These are phyloP conservation scores for Piscicola geometra DNA, from an alignment of 2,888 invertebrate species.

Conservation along the genomic window DNA sequence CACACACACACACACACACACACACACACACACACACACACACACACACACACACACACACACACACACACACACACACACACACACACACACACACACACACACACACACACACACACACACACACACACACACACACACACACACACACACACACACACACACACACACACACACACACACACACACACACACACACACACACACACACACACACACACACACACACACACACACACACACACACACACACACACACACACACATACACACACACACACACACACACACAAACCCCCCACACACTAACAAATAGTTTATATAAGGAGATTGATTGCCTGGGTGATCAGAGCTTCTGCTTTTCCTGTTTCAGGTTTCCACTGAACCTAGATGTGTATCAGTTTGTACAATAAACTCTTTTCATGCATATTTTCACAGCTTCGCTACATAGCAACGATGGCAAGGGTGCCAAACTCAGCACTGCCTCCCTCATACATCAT, in stretches of 20 bases:
- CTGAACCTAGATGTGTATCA: too few species aligned
- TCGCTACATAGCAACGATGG: too few species aligned
- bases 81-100: constrained; percentile 4
- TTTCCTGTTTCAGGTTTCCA: too few species aligned
- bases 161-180: constrained; percentile 28
- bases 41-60: constrained; percentile 18
- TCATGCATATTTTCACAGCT: too few species aligned
- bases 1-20: constrained; percentile 15
- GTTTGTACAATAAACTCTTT: too few species aligned
- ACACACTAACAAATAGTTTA: too few species aligned
- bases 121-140: constrained; percentile 31
- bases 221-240: constrained; percentile 30
- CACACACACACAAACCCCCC: background rate
- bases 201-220: constrained; percentile 33
- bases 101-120: constrained; percentile 4
- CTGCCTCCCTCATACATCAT: too few species aligned
- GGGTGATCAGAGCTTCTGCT: too few species aligned
- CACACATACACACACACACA: constrained; percentile 7
- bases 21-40: constrained; percentile 19
- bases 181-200: constrained; percentile 31
- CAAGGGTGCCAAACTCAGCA: too few species aligned
- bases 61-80: constrained; percentile 4
- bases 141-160: constrained; percentile 32
- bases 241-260: constrained; percentile 11
- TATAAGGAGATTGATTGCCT: too few species aligned